These are phyloP conservation scores for Potamarius usumacintae DNA, from an alignment of 2,113 vertebrate genomes.

Conservation along the genomic window DNA sequence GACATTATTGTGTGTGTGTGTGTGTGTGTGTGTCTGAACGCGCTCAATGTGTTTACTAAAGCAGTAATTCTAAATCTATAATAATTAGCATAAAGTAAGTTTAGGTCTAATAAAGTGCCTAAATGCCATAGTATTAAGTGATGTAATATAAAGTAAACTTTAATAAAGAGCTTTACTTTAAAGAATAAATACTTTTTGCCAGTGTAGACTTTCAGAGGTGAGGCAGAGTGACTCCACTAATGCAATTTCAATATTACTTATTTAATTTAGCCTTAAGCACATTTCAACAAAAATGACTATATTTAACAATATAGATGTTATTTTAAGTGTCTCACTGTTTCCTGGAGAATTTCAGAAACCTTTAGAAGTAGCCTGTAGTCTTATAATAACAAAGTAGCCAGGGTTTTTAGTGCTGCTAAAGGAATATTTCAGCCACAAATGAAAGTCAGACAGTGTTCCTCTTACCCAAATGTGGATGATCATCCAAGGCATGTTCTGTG, in stretches of 20 bases:
- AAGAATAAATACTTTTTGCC: conserved; percentile 6
- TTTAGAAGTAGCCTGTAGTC: neutral
- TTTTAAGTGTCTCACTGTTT: neutral
- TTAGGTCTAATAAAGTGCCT: neutral
- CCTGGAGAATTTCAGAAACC: neutral
- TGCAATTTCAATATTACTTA: conserved; percentile 21
- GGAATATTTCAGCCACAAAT: neutral
- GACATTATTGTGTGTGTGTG: neutral
- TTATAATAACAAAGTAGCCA: neutral
- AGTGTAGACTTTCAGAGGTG: conserved; percentile 12
- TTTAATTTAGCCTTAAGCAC: conserved; percentile 46
- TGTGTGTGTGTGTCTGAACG: neutral
- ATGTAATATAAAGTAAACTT: conserved; percentile 26
- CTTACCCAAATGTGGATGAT: neutral
- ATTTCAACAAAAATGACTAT: conserved; percentile 30
- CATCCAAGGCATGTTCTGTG: neutral
- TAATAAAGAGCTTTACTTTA: conserved; percentile 3
- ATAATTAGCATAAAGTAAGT: conserved; percentile 19
- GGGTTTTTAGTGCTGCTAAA: neutral
- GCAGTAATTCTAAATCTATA: neutral
- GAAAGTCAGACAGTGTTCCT: neutral
- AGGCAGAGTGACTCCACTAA: neutral
- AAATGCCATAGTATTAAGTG: conserved; percentile 7
- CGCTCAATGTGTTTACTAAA: neutral
- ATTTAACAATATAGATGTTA: conserved; percentile 28